Conservation (phyloP, 2,113 vertebrate genomes). For the Anas platyrhynchos region DNA sequence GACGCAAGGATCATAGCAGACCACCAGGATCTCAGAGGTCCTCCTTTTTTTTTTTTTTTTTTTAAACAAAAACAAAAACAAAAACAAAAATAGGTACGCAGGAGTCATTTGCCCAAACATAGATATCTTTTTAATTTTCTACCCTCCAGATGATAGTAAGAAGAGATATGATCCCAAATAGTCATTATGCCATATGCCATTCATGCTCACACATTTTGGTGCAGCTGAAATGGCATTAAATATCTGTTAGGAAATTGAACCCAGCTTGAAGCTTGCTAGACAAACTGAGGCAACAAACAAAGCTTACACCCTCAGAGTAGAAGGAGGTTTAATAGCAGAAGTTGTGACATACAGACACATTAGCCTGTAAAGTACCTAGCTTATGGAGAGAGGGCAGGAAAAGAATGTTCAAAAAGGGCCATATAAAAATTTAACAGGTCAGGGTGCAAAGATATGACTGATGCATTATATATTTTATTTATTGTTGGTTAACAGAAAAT, state of each 20-base stretch:
- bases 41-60: background rate
- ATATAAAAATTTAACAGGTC: background rate
- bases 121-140: background rate
- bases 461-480: background rate
- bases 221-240: background rate
- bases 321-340: background rate
- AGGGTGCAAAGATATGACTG: background rate
- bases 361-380: background rate
- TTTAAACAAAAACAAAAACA: no score
- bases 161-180: accelerated
- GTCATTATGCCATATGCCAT: background rate
- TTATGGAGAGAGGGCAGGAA: background rate
- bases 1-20: background rate
- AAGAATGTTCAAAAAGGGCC: background rate
- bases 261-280: background rate
- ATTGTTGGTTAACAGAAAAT: conserved; percentile 8
- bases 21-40: background rate
- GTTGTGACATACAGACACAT: background rate
- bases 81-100: background rate
- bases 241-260: background rate
- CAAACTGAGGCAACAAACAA: background rate
- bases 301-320: accelerated
- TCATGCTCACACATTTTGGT: background rate
- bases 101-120: background rate
- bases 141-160: background rate